A percentile compares a stretch with the other conserved stretches of the same genome.
Evolutionary conservation across 1,140 invertebrate species (phyloP).

Genomic region (Aphelinus certus): DNA sequence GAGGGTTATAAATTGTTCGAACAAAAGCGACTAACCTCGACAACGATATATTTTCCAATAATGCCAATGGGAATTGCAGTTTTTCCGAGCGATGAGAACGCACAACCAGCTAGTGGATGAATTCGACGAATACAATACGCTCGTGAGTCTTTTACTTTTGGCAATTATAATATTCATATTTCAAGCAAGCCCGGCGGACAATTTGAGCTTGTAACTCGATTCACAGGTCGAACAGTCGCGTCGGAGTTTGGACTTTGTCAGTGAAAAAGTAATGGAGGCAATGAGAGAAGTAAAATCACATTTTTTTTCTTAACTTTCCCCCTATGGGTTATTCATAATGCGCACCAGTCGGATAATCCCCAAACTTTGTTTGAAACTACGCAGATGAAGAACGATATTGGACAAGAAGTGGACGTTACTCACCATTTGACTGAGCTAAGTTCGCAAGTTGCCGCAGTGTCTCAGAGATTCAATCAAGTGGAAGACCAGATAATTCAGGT

Average conservation of each 20-base stretch:
- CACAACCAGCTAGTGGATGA: conserved; percentile 52
- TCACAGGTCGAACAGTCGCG: conserved; percentile 51
- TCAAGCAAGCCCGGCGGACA: background rate
- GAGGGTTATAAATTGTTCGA: too few relatives aligned
- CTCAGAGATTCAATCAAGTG: conserved; percentile 46
- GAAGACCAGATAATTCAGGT: conserved; percentile 58
- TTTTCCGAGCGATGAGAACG: conserved; percentile 48
- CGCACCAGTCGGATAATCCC: background rate
- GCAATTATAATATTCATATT: background rate
- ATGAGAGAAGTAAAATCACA: conserved; percentile 49
- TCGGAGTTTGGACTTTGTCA: conserved; percentile 48
- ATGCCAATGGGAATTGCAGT: conserved; percentile 41
- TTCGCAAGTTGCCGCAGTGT: conserved; percentile 41
- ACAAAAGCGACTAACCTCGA: too few relatives aligned
- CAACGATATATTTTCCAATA: too few relatives aligned
- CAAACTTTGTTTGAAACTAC: background rate
- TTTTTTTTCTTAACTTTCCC: background rate
- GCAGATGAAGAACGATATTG: conserved; percentile 55
- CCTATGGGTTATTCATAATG: background rate
- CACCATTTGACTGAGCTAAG: conserved; percentile 52
- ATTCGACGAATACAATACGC: conserved; percentile 47
- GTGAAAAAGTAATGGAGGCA: conserved; percentile 47
- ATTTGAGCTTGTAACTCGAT: background rate
- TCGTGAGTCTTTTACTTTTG: conserved; percentile 42
- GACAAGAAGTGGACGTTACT: conserved; percentile 53